phyloP scores from a whole-genome alignment of 2,113 vertebrate species.

The Oryzias curvinotus region DNA sequence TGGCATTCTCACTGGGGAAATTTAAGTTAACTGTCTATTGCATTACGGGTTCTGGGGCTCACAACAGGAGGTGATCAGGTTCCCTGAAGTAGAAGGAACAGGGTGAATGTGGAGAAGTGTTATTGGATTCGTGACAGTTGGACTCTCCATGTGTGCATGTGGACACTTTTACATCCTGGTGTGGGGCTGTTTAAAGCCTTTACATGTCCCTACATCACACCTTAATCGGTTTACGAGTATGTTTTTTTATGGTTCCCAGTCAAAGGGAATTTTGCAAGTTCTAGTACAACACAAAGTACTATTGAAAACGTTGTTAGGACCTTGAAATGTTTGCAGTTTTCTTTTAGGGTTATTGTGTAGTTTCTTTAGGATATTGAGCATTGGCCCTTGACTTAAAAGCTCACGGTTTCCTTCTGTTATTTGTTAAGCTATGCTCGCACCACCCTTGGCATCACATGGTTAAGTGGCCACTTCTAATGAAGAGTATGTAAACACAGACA shows the following conservation, averaged over 20 bases:
- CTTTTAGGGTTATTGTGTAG: too few species aligned
- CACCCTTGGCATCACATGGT: too few species aligned
- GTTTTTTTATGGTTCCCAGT: not conserved
- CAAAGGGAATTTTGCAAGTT: too few species aligned
- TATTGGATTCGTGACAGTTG: slow-evolving; percentile 21
- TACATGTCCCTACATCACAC: slow-evolving; percentile 45
- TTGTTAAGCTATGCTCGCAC: too few species aligned
- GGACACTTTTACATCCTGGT: slow-evolving; percentile 20
- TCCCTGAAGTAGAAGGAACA: slow-evolving; percentile 50
- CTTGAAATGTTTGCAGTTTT: too few species aligned
- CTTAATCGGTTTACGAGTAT: slow-evolving; percentile 13
- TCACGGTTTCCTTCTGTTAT: too few species aligned
- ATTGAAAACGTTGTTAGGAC: too few species aligned
- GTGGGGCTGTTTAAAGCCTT: slow-evolving; percentile 29
- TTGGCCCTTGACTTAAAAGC: too few species aligned
- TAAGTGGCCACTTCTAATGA: too few species aligned
- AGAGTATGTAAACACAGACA: too few species aligned
- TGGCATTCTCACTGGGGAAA: slow-evolving; percentile 69
- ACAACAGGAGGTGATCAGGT: slow-evolving; percentile 70
- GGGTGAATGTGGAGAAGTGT: slow-evolving; percentile 46
- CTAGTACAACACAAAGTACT: too few species aligned
- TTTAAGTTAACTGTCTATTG: slow-evolving; percentile 65
- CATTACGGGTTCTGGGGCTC: slow-evolving; percentile 65
- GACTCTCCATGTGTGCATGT: slow-evolving; percentile 19
- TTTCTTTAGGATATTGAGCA: too few species aligned